Evolutionary conservation across 2,888 invertebrate genomes (phyloP), one percentile per base, ranked within the genome.

Genomic region (Ypsolopha scabrella): DNA sequence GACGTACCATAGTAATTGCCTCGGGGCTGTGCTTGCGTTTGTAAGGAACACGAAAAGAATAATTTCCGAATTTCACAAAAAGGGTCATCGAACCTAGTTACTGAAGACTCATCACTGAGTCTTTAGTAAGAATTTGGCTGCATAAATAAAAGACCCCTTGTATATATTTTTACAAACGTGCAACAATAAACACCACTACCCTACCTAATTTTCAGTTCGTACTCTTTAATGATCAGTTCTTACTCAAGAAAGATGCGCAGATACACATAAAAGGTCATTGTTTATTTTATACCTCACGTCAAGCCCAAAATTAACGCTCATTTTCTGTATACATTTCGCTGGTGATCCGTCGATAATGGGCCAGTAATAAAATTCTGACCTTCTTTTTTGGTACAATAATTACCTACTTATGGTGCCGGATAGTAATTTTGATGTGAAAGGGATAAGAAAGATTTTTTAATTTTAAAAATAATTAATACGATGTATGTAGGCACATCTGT

Each of bases 271-370:
- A 35, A 36, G 43, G 34, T 50, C 43, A 50, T 10, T 50, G 36
- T 50, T 50, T 41, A 50, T 50, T 41, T 41, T 50, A 50, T 35
- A 50, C 13, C 36, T 13, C 41, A 49, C 50, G 35, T 11, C 14
- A 14, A 13, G 38, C 36, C n/a, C 33, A 35, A 33, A 34, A 49
- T 49, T 49, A 49, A 33, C 49, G 34, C 24, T 41, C 41, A 33
- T 41, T 13, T 41, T 13, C n/a, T 13, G 49, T 41, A 11, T 50
- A 36, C 41, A 43, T 50, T 50, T 24, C 36, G 24, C 41, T 38
- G 46, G 10, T 35, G 35, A 35, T 46, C 24, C 35, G 0, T 10
- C n/a, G 34, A 46, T 46, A 46, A 14, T n/a, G 46, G 39, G 39
- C 39, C 39, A 11, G 39, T 39, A 39, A 39, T 39, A 39, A 39